phyloP scores from a whole-genome alignment of 2,888 invertebrate genomes.

The Deilephila elpenor region DNA sequence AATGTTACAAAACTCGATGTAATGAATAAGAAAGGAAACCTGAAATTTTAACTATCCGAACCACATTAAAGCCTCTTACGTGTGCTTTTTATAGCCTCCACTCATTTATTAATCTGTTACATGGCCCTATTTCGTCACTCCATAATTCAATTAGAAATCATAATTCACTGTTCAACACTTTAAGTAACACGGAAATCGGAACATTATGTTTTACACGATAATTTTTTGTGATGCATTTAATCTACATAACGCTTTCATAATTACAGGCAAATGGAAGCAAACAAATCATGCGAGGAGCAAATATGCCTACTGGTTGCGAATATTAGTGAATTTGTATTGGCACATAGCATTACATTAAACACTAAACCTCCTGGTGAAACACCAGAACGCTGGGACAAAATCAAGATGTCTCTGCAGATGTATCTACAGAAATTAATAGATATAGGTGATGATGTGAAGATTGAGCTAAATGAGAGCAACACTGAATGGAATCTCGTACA shows the following conservation, averaged over 20 bases:
- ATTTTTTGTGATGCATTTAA: not conserved
- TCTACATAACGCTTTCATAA: conserved; percentile 26
- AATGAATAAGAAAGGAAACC: not conserved
- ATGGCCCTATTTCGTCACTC: not conserved
- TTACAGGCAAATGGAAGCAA: conserved; percentile 72
- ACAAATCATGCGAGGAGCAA: conserved; percentile 69
- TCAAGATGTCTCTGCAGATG: conserved; percentile 74
- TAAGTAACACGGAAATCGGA: conserved; percentile 11
- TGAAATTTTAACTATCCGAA: not conserved
- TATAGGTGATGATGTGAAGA: conserved; percentile 78
- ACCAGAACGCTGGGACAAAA: conserved; percentile 80
- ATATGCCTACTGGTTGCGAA: conserved; percentile 81
- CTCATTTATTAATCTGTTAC: not conserved
- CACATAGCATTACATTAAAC: conserved; percentile 80
- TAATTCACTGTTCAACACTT: not conserved
- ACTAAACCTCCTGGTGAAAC: conserved; percentile 80
- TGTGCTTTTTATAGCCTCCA: not conserved
- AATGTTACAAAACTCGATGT: not conserved
- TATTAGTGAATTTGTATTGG: conserved; percentile 84
- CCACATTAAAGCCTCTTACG: not conserved
- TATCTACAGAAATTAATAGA: conserved; percentile 79
- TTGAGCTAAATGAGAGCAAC: conserved; percentile 75
- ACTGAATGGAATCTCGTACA: conserved; percentile 71
- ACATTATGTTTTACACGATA: not conserved
- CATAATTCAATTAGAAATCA: conserved; percentile 7